phyloP scores from a whole-genome alignment of 1,140 invertebrate genomes.

The Pogonomyrmex barbatus region DNA sequence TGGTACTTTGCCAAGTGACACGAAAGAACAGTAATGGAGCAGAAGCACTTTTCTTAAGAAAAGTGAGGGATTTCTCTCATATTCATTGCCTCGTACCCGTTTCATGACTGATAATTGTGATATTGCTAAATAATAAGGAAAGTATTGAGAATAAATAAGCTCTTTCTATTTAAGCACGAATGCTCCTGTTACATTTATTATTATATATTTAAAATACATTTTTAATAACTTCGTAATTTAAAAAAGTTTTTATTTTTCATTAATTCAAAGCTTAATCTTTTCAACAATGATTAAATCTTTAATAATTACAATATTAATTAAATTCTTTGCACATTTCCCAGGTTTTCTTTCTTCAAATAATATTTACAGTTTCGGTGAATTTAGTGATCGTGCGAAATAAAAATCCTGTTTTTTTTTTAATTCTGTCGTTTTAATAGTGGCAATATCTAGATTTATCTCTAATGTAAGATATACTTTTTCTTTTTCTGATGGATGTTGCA shows the following conservation, averaged over 20 bases:
- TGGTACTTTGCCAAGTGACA: slow-evolving; percentile 12
- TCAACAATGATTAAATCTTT: neutral
- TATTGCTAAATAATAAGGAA: neutral
- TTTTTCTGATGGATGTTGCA: neutral
- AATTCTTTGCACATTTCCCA: neutral
- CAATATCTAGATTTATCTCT: neutral
- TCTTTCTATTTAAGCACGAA: slow-evolving; percentile 9
- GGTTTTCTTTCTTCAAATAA: neutral
- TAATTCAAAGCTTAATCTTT: neutral
- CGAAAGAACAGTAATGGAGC: slow-evolving; percentile 1
- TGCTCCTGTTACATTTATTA: neutral
- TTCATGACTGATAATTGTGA: slow-evolving; percentile 24
- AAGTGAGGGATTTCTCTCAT: neutral
- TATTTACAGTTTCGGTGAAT: neutral
- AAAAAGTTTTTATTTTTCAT: neutral
- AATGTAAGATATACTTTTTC: neutral
- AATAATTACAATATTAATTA: neutral
- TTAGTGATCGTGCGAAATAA: neutral
- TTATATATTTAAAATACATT: neutral
- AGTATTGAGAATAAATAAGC: neutral
- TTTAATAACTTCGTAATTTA: neutral
- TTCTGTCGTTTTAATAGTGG: too few species aligned
- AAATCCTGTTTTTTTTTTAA: neutral
- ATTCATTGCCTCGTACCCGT: slow-evolving; percentile 12
- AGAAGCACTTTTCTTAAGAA: neutral